phyloP scores from a whole-genome alignment of 2,888 invertebrate genomes.

The Conus canariensis region DNA sequence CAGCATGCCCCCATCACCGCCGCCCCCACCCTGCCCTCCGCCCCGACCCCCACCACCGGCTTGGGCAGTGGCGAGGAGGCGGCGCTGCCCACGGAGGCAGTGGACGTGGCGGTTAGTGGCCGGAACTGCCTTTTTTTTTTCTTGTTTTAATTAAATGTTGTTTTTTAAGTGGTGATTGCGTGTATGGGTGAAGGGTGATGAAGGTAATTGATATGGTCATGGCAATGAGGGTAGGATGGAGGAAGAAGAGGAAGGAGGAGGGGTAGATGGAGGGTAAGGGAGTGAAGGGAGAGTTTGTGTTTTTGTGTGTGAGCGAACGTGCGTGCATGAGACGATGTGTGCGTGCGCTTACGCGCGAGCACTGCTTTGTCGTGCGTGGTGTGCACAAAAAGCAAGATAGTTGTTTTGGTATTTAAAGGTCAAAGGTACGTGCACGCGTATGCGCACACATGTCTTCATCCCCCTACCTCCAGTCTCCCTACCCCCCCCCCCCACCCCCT shows the following conservation, averaged over 20 bases:
- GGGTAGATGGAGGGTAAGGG: background rate
- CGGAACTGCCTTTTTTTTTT: background rate
- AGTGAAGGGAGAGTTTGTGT: background rate
- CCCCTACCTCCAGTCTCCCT: background rate
- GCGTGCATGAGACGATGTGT: background rate
- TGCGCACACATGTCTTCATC: background rate
- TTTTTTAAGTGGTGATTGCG: background rate
- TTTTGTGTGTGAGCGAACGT: constrained; percentile 17
- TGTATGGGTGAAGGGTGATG: background rate
- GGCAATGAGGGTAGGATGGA: background rate
- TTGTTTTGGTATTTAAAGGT: background rate
- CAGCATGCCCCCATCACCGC: constrained; percentile 40
- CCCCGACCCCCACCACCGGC: background rate
- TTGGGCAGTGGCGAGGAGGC: background rate
- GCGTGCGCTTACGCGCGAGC: constrained; percentile 1
- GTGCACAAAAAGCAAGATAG: background rate
- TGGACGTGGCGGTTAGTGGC: background rate
- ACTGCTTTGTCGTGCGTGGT: background rate
- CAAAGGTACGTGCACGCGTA: background rate
- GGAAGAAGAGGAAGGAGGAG: background rate
- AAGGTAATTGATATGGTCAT: too few relatives aligned
- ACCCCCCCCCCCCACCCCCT: background rate
- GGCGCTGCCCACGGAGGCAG: background rate
- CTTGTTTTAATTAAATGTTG: background rate
- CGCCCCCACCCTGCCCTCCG: background rate